Percentiles rank a stretch among this genome's conserved stretches.
These are phyloP conservation scores for Poecilia picta DNA, from an alignment of 2,797 vertebrate species.

Conservation along the genomic window DNA sequence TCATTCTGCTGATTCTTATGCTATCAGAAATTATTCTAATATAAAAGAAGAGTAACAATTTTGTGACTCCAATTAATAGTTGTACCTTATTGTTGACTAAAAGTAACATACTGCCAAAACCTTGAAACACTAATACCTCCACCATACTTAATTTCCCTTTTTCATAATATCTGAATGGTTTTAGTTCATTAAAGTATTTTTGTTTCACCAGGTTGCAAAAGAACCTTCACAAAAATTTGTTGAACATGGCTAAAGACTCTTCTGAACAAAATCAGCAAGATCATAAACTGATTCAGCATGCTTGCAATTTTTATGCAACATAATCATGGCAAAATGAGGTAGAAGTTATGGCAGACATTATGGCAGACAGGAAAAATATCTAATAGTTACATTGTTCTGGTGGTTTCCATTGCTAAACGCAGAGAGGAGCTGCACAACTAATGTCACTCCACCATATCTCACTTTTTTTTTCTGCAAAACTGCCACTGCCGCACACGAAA, in stretches of 20 bases:
- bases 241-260: too few relatives aligned
- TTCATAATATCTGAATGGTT: neutral
- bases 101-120: neutral
- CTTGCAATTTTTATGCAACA: neutral
- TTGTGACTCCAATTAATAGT: neutral
- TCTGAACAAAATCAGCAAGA: neutral
- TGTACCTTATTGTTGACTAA: neutral
- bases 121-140: too few relatives aligned
- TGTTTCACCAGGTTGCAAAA: neutral
- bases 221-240: neutral
- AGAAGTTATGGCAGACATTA: neutral
- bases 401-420: neutral
- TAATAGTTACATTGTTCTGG: neutral
- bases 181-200: neutral
- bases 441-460: neutral
- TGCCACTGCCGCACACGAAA: neutral
- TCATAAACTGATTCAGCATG: neutral
- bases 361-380: neutral
- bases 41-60: neutral
- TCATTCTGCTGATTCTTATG: too few relatives aligned
- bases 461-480: neutral
- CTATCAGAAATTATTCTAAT: too few relatives aligned
- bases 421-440: neutral
- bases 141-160: too few relatives aligned
- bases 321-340: neutral